A percentile compares a stretch with the other conserved stretches of the same genome.
Conservation (phyloP, 2,888 invertebrate genomes). For the Andrena haemorrhoa region DNA sequence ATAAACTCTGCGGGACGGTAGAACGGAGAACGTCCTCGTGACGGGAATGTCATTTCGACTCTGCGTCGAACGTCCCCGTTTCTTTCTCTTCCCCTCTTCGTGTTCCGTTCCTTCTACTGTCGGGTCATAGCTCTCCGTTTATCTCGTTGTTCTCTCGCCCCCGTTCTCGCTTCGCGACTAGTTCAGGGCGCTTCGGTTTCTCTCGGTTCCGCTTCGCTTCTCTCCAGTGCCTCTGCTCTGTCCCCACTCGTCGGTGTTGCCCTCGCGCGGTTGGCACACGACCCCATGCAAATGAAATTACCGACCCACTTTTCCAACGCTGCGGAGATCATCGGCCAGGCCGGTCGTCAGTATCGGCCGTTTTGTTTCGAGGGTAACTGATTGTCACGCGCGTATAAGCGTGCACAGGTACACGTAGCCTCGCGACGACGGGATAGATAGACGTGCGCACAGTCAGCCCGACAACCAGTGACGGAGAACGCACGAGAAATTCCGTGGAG, state of each 20-base stretch:
- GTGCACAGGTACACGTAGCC: not conserved
- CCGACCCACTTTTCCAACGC: slow-evolving; percentile 67
- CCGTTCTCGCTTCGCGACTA: slow-evolving; percentile 29
- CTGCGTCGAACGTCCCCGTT: slow-evolving; percentile 52
- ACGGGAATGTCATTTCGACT: slow-evolving; percentile 72
- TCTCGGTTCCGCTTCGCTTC: slow-evolving; percentile 5
- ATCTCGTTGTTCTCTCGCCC: slow-evolving; percentile 24
- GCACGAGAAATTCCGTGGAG: slow-evolving; percentile 34
- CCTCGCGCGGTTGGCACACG: slow-evolving; percentile 51
- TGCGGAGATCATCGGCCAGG: slow-evolving; percentile 59
- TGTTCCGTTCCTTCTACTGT: not conserved
- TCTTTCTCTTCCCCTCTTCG: slow-evolving; percentile 15
- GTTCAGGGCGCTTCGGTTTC: slow-evolving; percentile 14
- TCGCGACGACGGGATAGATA: not conserved
- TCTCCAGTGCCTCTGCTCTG: slow-evolving; percentile 23
- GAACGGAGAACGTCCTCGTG: slow-evolving; percentile 63
- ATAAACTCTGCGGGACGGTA: slow-evolving; percentile 61
- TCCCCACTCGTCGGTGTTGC: slow-evolving; percentile 23
- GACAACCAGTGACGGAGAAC: not conserved
- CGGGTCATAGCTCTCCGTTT: not conserved
- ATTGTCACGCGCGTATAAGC: slow-evolving; percentile 15
- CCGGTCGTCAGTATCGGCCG: slow-evolving; percentile 38
- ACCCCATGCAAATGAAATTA: slow-evolving; percentile 77
- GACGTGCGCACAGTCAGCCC: not conserved
- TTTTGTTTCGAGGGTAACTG: slow-evolving; percentile 42